phyloP scores from a whole-genome alignment of 2,888 invertebrate species.

The Dusona sp. region DNA sequence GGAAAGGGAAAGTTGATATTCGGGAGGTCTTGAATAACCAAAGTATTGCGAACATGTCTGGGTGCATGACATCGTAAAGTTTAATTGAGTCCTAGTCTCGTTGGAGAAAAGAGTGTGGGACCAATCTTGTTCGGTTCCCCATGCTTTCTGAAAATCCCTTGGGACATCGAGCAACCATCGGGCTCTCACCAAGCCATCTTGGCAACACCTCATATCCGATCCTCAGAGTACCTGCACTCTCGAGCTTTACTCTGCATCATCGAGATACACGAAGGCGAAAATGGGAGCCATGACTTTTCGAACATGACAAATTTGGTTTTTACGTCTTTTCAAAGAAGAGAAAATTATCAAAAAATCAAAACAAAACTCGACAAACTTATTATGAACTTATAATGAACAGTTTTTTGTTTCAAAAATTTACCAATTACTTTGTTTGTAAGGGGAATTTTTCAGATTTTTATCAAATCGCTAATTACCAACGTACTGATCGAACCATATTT shows the following conservation, averaged over 20 bases:
- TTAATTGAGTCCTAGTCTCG: slow-evolving; percentile 89
- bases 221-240: slow-evolving; percentile 35
- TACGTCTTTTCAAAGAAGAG: background rate
- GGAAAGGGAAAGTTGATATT: background rate
- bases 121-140: slow-evolving; percentile 80
- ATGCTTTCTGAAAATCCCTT: slow-evolving; percentile 47
- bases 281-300: background rate
- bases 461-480: background rate
- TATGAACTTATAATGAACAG: background rate
- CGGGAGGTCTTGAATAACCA: slow-evolving; percentile 28
- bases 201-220: slow-evolving; percentile 60
- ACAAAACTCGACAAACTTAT: background rate
- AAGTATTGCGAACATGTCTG: slow-evolving; percentile 79
- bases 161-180: slow-evolving; percentile 56
- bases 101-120: slow-evolving; percentile 85
- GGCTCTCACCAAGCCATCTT: slow-evolving; percentile 38
- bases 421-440: background rate
- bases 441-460: no score
- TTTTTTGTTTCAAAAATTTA: background rate
- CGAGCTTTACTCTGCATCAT: slow-evolving; percentile 10
- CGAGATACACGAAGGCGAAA: slow-evolving; percentile 9
- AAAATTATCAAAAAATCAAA: background rate
- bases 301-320: background rate
- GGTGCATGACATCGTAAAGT: slow-evolving; percentile 89
- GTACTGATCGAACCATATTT: no score